Base-by-base conservation (phyloP, 2,113 vertebrate species). In the Ophiodon elongatus region DNA sequence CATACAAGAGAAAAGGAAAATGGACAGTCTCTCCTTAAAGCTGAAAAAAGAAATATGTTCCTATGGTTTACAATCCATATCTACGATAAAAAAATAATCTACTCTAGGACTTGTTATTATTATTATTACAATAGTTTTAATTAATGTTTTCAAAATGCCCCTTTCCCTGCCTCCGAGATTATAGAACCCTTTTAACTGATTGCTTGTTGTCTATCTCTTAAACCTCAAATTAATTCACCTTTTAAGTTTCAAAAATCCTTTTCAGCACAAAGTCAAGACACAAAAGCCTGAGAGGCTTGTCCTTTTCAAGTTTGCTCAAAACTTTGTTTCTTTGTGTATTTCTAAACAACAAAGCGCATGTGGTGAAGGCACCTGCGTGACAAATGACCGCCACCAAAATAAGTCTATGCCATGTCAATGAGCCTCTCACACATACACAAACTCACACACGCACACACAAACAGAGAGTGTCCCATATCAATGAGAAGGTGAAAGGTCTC, bases 401-500 rank as follows among this genome's bases (percentile, higher is more conserved):
- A 88, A 91, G 94, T 89, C 87, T 90, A 74, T 91, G 91, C 88
- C 93, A 91, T 92, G 85, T 92, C 92, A 94, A 94, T 93, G 92
- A 94, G 91, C 77, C 39, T 77, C 85, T 47, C 82, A 60, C 85
- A 57, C 77, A 54, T 21, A 82, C 80, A 76, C 78, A 83, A 69
- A 82, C 85, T 47, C 90, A 87, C 85, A 85, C 86, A 85, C 89
- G 45, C 89, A 78, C 85, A 82, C 89, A 86, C 81, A 91, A 67
- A 92, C 75, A 92, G 85, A 90, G 62, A 93, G 88, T 80, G 87
- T 25, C 92, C 92, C 93, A 95, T 95, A 94, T 94, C 91, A 95
- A 95, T 95, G 94, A 94, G 94, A 90, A 88, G 95, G 95, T 95
- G 92, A 95, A 95, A 95, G 95, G 95, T 95, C 95, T 93, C 93